These are phyloP conservation scores for Ametastegia equiseti DNA, from an alignment of 2,888 invertebrate genomes.

Conservation along the genomic window DNA sequence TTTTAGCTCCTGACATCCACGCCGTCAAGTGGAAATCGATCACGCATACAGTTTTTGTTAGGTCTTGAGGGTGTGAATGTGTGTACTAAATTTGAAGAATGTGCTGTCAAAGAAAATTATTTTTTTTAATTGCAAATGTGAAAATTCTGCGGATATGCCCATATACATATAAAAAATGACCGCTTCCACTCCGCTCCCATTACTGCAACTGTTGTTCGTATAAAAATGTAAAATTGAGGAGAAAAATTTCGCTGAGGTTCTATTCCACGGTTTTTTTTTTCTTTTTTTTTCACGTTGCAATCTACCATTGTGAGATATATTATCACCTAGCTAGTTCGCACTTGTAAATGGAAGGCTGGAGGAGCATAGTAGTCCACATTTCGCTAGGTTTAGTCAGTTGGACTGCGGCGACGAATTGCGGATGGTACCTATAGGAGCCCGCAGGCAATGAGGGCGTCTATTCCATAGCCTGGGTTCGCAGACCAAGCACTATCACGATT, in stretches of 20 bases:
- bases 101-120: too few species aligned
- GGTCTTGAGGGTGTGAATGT: too few species aligned
- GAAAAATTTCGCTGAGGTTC: conserved; percentile 1
- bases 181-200: background rate
- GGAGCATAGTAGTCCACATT: background rate
- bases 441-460: conserved; percentile 21
- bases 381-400: conserved; percentile 2
- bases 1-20: too few species aligned
- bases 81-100: too few species aligned
- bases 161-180: background rate
- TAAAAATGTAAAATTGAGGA: conserved; percentile 3
- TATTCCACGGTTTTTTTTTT: background rate
- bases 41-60: too few species aligned
- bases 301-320: conserved; percentile 1
- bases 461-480: conserved; percentile 3
- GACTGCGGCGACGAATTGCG: conserved; percentile 14
- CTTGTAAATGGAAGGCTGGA: conserved; percentile 12
- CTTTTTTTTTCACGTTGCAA: background rate
- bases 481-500: conserved; percentile 20
- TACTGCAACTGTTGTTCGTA: background rate
- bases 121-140: background rate
- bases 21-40: too few species aligned
- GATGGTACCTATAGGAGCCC: background rate
- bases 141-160: background rate
- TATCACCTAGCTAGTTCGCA: conserved; percentile 25